phyloP scores from a whole-genome alignment of 2,888 invertebrate species.

The Eilema caniola region DNA sequence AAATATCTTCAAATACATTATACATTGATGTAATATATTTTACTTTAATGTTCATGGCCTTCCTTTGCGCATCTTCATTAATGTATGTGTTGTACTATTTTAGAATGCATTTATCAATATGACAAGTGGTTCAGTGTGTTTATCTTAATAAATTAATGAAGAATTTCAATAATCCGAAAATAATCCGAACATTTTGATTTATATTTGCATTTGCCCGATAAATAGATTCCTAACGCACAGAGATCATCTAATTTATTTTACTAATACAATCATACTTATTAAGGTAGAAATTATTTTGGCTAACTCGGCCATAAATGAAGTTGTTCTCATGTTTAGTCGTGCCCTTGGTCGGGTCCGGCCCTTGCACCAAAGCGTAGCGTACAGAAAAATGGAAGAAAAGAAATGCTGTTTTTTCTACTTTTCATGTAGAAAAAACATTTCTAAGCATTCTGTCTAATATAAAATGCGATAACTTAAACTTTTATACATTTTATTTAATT shows the following conservation, averaged over 20 bases:
- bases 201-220: constrained; percentile 11
- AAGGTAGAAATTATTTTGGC: not conserved
- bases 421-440: constrained; percentile 39
- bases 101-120: not conserved
- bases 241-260: constrained; percentile 25
- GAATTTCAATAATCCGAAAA: constrained; percentile 11
- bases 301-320: not conserved
- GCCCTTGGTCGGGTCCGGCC: not conserved
- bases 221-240: constrained; percentile 12
- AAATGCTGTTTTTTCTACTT: constrained; percentile 44
- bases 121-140: not conserved
- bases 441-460: constrained; percentile 16
- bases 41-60: not conserved
- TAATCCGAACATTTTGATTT: constrained; percentile 10
- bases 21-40: not conserved
- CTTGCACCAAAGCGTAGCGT: constrained; percentile 19
- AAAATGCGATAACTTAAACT: constrained; percentile 5
- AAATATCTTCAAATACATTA: no score
- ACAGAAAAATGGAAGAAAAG: constrained; percentile 36
- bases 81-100: no score
- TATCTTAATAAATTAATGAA: constrained; percentile 17
- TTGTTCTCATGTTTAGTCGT: not conserved
- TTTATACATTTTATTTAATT: constrained; percentile 10
- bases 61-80: no score
- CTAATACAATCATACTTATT: not conserved